Evolutionary conservation across 2,888 invertebrate genomes (phyloP).

Genomic region (Drosophila percnosoma): DNA sequence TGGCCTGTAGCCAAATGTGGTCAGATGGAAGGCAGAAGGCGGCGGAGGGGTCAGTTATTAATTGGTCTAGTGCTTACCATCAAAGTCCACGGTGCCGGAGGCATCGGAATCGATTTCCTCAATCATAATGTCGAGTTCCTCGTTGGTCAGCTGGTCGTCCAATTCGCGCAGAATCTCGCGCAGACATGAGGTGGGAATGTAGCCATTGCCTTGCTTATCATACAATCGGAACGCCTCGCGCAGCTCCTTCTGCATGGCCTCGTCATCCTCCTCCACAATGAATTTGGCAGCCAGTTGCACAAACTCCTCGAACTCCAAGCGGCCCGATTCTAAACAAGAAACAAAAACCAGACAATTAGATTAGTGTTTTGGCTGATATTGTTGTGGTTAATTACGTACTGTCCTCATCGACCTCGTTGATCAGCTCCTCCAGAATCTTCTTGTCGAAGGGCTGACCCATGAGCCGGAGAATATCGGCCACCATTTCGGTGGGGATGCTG

Average conservation of each 20-base stretch:
- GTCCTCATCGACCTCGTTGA: slow-evolving; percentile 99
- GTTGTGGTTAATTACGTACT: slow-evolving; percentile 87
- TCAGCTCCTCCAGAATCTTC: slow-evolving; percentile 97
- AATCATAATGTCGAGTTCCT: slow-evolving; percentile 98
- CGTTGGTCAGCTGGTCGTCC: slow-evolving; percentile 97
- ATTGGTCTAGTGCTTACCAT: slow-evolving; percentile 88
- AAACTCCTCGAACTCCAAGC: slow-evolving; percentile 98
- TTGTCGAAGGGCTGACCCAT: slow-evolving; percentile 99
- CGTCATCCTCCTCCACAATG: slow-evolving; percentile 98
- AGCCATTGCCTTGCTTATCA: slow-evolving; percentile 98
- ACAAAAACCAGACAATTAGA: neutral
- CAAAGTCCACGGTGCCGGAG: slow-evolving; percentile 99
- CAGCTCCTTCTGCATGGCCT: slow-evolving; percentile 98
- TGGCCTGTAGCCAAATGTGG: slow-evolving; percentile 56
- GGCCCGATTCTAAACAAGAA: slow-evolving; percentile 92
- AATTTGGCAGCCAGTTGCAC: slow-evolving; percentile 98
- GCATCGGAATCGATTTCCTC: slow-evolving; percentile 99
- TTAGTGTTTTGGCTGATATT: neutral
- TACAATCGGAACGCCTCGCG: slow-evolving; percentile 99
- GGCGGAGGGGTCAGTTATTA: slow-evolving; percentile 10
- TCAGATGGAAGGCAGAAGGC: slow-evolving; percentile 10
- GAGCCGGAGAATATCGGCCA: slow-evolving; percentile 96
- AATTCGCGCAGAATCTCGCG: slow-evolving; percentile 97
- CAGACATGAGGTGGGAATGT: slow-evolving; percentile 96
- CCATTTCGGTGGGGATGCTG: slow-evolving; percentile 97